Evolutionary conservation across 2,113 vertebrate genomes (phyloP), one percentile per base, ranked within the genome.

Genomic region (Taurulus bubalis): DNA sequence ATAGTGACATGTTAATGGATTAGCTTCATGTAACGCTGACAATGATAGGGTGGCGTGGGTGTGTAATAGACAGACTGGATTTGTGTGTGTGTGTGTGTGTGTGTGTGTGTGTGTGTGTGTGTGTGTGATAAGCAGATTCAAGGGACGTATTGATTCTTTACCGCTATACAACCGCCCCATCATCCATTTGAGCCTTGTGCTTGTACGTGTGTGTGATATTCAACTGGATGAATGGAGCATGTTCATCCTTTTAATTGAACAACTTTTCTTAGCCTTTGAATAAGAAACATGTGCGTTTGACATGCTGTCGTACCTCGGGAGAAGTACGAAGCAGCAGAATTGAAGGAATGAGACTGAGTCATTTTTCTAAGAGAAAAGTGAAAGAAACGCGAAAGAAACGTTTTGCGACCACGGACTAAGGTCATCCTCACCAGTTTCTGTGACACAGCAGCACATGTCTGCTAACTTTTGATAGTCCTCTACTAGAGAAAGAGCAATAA

Each of bases 1-100:
- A 85, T 85, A 79, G 87, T 91, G 91, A 92, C 90, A 89, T 71
- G 38, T 91, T 86, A 92, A 92, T 92, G 87, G 88, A 94, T 94
- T 91, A 89, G 86, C 89, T 83, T 93, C 89, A 87, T 92, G 92
- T 92, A 89, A 80, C 14, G 38, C 79, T 76, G 88, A 87, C 88
- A 88, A 73, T 89, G 82, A 91, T 82, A 20, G 75, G 75, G 75
- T 80, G 77, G 78, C 47, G 84, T 86, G 84, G 86, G 85, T 82
- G 82, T 75, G 70, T 71, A 49, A 67, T 59, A 68, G 69, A 71
- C 64, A 34, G 70, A 76, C 71, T 70, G 86, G 81, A 68, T 56
- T 36, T 81, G 71, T 32, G 47, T 36, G 64, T 36, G 73, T 66
- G 70, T 78, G 75, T 38, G 75, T 55, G 76, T 56, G 60, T 14